Evolutionary conservation across 2,888 invertebrate species (phyloP).

Genomic region (Tortricodes alternella): DNA sequence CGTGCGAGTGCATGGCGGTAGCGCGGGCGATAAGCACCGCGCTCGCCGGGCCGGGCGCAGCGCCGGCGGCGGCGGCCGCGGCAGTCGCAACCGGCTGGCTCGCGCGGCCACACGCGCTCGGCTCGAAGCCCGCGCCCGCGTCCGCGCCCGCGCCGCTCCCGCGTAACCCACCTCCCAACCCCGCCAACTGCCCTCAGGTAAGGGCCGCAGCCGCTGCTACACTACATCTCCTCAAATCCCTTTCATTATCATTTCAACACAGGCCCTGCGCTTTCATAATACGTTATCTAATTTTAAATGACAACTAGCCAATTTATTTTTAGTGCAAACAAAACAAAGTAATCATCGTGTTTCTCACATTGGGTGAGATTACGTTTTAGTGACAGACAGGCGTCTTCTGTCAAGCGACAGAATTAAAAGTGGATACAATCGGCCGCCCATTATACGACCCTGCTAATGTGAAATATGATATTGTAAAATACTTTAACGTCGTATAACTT

Average conservation of each 20-base stretch:
- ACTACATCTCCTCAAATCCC: conserved; percentile 33
- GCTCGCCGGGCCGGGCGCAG: conserved; percentile 51
- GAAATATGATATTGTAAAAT: neutral
- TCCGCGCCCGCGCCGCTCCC: conserved; percentile 56
- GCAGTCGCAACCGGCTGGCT: conserved; percentile 75
- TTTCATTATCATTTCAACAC: conserved; percentile 37
- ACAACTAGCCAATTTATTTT: conserved; percentile 45
- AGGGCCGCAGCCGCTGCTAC: conserved; percentile 31
- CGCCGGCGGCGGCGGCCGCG: conserved; percentile 47
- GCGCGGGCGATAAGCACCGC: conserved; percentile 72
- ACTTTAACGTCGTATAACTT: neutral
- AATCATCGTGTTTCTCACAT: conserved; percentile 50
- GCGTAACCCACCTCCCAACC: conserved; percentile 38
- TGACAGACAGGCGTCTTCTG: conserved; percentile 47
- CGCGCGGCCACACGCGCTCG: conserved; percentile 75
- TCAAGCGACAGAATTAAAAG: conserved; percentile 2
- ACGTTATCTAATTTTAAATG: conserved; percentile 49
- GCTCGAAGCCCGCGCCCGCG: conserved; percentile 57
- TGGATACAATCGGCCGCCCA: neutral
- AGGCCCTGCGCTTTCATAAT: conserved; percentile 32
- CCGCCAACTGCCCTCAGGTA: conserved; percentile 65
- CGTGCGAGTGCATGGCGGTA: conserved; percentile 39
- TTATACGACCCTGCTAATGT: neutral
- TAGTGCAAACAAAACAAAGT: conserved; percentile 59
- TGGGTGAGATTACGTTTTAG: conserved; percentile 59